Evolutionary conservation across 2,888 invertebrate genomes (phyloP), one percentile per base, ranked within the genome.

Genomic region (Mantis religiosa): DNA sequence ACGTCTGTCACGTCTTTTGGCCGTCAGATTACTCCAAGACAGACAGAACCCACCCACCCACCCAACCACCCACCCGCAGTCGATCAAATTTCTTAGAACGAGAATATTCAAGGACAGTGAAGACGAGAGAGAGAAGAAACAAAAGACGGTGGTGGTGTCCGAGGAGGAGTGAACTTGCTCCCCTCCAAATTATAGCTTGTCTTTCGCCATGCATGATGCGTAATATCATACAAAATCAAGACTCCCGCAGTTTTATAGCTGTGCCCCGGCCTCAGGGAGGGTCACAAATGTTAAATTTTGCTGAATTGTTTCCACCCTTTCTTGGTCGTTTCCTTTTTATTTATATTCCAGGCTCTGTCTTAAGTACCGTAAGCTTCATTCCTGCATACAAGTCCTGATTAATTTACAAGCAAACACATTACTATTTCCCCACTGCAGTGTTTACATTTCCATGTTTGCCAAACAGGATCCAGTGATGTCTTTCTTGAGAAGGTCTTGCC

Each of bases 121-220:
- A 88, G 84, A 88, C 82, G 85, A 14, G 15, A 81, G 71, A 88
- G 83, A 88, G 83, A 47, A 84, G 92, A 93, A 93, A 93, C 93
- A 93, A 93, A 93, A 93, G 93, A 93, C 92, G 92, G 91, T 92
- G 92, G 91, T 92, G 92, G 92, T 93, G 92, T 20, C 54, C 47
- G 41, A 84, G 84, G 84, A 84, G 82, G 34, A 82, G 15, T 87
- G 82, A 87, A 54, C 85, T 54, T 84, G 88, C 87, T 47, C 92
- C 91, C 54, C 20, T 20, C 87, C 85, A 87, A 89, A 89, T 89
- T 87, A 89, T 84, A 89, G 85, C 85, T 88, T 86, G 88, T 89
- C 87, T 89, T 88, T 88, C 88, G 88, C 88, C 84, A 89, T 88
- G 89, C 89, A 89, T 88, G 89, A 88, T 82, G 82, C 34, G 88